These are phyloP conservation scores for Tenualosa thibaudeaui DNA, from an alignment of 2,797 vertebrate species.

Conservation along the genomic window DNA sequence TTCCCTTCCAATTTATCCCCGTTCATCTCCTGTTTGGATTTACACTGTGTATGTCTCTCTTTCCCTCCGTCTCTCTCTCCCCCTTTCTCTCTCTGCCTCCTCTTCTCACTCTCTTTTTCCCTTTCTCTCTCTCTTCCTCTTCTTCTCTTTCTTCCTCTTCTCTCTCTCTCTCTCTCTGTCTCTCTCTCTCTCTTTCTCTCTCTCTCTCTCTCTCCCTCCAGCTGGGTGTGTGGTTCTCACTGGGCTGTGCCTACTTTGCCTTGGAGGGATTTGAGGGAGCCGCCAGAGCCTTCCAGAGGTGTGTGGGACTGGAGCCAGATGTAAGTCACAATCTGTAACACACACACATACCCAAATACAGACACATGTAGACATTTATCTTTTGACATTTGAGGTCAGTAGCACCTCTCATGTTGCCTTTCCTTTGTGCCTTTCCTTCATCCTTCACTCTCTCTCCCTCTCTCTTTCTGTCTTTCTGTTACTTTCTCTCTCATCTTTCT, in stretches of 20 bases:
- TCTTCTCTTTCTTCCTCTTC: neutral
- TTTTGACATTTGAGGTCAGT: neutral
- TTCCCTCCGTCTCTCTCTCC: neutral
- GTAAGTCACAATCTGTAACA: constrained; percentile 72
- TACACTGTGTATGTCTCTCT: neutral
- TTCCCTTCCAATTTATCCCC: neutral
- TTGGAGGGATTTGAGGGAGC: constrained; percentile 88
- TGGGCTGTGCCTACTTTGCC: constrained; percentile 91
- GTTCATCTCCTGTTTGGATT: neutral
- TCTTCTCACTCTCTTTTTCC: neutral
- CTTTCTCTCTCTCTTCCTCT: constrained; percentile 43
- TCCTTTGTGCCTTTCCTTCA: neutral
- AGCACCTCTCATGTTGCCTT: neutral
- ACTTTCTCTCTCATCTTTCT: neutral
- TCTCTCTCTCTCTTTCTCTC: neutral
- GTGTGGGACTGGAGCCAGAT: constrained; percentile 91
- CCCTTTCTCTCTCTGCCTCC: neutral
- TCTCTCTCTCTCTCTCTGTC: neutral
- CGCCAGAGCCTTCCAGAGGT: constrained; percentile 90
- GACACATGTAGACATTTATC: neutral
- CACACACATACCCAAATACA: neutral
- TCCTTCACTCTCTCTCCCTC: neutral
- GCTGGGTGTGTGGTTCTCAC: constrained; percentile 96
- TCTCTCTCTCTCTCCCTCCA: constrained; percentile 57
- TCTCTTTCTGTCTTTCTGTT: neutral